These are phyloP conservation scores for Hephaestus fuliginosus DNA, from an alignment of 2,797 vertebrate species.

Conservation along the genomic window DNA sequence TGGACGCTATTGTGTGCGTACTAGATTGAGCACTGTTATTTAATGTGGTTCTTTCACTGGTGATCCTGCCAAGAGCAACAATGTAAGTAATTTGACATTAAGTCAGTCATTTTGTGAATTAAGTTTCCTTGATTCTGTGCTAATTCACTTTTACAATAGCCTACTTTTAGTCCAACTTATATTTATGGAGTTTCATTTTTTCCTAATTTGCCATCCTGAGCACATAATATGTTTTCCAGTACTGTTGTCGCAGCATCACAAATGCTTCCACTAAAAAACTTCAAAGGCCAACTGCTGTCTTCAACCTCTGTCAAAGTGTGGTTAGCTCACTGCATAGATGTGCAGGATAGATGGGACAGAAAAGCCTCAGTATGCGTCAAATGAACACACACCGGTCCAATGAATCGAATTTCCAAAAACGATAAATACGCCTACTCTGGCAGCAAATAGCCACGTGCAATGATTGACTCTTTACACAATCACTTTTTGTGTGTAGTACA, in stretches of 20 bases:
- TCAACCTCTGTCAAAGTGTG: not conserved
- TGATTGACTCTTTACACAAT: not conserved
- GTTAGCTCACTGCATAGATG: too few species aligned
- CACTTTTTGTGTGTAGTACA: not conserved
- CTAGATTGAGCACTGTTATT: not conserved
- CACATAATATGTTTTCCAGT: not conserved
- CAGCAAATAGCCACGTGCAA: not conserved
- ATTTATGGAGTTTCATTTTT: not conserved
- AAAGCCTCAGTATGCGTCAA: too few species aligned
- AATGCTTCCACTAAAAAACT: slow-evolving; percentile 1
- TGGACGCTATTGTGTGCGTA: too few species aligned
- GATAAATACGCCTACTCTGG: not conserved
- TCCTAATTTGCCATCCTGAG: not conserved
- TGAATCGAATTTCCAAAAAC: not conserved
- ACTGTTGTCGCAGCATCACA: not conserved
- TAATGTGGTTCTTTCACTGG: not conserved
- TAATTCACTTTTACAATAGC: not conserved
- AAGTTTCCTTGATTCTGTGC: not conserved
- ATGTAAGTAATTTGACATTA: not conserved
- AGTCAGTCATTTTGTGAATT: not conserved
- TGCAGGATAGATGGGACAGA: too few species aligned
- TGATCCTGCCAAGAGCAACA: not conserved
- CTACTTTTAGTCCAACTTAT: not conserved
- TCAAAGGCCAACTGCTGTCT: not conserved
- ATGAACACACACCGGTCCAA: too few species aligned